phyloP scores from a whole-genome alignment of 2,888 invertebrate species.

The Amiota mariae region DNA sequence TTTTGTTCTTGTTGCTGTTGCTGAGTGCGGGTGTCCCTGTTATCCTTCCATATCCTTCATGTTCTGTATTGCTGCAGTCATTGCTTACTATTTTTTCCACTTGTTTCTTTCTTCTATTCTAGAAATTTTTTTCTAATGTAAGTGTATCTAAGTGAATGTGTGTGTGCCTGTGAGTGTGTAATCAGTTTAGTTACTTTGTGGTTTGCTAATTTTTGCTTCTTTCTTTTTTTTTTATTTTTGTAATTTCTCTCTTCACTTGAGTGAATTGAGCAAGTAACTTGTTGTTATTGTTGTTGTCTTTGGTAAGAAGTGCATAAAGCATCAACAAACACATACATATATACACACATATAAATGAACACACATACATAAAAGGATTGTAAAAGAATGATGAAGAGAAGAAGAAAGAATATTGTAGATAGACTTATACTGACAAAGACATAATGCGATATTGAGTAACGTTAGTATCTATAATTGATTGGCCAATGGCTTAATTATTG shows the following conservation, averaged over 20 bases:
- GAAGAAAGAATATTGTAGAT: background rate
- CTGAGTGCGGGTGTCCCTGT: background rate
- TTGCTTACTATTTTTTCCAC: too few species aligned
- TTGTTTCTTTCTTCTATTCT: too few species aligned
- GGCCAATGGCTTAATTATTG: slow-evolving; percentile 17
- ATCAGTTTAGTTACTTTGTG: slow-evolving; percentile 30
- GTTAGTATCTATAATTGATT: slow-evolving; percentile 1
- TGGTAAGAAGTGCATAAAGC: slow-evolving; percentile 12
- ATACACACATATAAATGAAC: background rate
- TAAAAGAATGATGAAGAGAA: background rate
- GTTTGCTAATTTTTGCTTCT: slow-evolving; percentile 30
- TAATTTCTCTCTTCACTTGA: slow-evolving; percentile 16
- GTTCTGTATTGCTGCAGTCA: too few species aligned
- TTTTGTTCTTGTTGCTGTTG: slow-evolving; percentile 46
- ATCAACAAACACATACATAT: background rate
- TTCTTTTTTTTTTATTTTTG: slow-evolving; percentile 20
- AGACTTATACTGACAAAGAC: background rate
- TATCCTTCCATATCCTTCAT: background rate
- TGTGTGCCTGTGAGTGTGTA: slow-evolving; percentile 3
- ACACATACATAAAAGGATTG: background rate
- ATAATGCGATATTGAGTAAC: slow-evolving; percentile 15
- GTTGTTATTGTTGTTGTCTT: background rate
- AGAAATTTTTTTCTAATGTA: background rate
- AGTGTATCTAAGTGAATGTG: background rate
- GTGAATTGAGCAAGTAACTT: background rate